Percentiles rank a stretch among this genome's conserved stretches.
Conservation (phyloP, 2,113 vertebrate genomes). For the Piaya cayana region DNA sequence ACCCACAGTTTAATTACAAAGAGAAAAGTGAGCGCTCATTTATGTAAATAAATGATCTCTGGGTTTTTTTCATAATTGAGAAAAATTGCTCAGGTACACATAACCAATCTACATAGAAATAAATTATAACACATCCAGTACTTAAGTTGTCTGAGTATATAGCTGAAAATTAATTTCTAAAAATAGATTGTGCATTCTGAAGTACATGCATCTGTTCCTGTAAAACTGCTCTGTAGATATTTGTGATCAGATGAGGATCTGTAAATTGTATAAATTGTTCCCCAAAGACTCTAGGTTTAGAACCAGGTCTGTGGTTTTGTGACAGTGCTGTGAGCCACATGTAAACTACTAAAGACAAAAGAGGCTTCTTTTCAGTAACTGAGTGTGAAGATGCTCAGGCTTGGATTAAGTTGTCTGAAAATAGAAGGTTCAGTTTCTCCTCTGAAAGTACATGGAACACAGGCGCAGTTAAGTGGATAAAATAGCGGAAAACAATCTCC, state of each 20-base stretch:
- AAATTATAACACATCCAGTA: not conserved
- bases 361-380: not conserved
- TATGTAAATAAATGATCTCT: not conserved
- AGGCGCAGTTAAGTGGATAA: not conserved
- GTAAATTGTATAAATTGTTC: conserved; percentile 36
- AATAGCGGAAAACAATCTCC: not conserved
- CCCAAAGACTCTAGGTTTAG: not conserved
- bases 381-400: not conserved
- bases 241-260: conserved; percentile 27
- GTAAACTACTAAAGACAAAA: not conserved
- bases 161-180: not conserved
- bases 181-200: not conserved
- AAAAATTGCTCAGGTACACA: not conserved
- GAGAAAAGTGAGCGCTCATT: not conserved
- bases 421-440: not conserved
- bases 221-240: conserved; percentile 7
- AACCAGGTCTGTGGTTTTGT: not conserved
- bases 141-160: not conserved
- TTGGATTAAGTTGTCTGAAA: not conserved
- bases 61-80: not conserved
- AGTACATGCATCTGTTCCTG: not conserved
- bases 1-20: not conserved
- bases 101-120: not conserved
- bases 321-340: not conserved
- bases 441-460: not conserved